Percentiles rank a stretch among this genome's conserved stretches.
phyloP scores from a whole-genome alignment of 2,888 invertebrate genomes.

The Zhengitettix transpicula region DNA sequence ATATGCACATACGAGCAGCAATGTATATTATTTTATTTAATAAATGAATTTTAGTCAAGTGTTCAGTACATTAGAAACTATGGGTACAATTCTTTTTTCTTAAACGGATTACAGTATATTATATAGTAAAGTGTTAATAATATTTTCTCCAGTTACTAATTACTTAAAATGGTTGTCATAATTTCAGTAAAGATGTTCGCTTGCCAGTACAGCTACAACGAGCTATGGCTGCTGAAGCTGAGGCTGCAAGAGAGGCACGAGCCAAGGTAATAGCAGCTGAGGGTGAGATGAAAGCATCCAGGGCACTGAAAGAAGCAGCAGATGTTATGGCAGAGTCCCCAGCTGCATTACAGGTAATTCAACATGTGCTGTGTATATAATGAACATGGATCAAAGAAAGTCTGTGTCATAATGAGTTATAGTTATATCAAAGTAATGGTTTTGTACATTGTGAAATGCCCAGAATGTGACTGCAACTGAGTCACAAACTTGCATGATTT shows the following conservation, averaged over 20 bases:
- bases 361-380: neutral
- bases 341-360: conserved; percentile 50
- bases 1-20: too few species aligned
- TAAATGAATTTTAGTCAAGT: too few species aligned
- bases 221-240: conserved; percentile 72
- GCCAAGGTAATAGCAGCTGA: conserved; percentile 70
- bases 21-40: too few species aligned
- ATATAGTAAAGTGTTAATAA: neutral
- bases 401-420: too few species aligned
- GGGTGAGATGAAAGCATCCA: conserved; percentile 73
- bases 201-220: conserved; percentile 59
- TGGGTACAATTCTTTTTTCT: too few species aligned
- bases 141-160: neutral
- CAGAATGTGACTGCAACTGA: too few species aligned
- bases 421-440: too few species aligned
- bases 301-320: conserved; percentile 71
- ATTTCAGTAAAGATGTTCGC: conserved; percentile 56
- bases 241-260: conserved; percentile 61
- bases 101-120: too few species aligned
- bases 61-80: too few species aligned
- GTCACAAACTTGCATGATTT: too few species aligned
- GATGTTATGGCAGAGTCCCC: conserved; percentile 70
- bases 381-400: too few species aligned
- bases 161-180: conserved; percentile 2
- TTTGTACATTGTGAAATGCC: too few species aligned